A percentile compares a stretch with the other conserved stretches of the same genome.
These are phyloP conservation scores for Drosophila subsilvestris DNA, from an alignment of 2,888 invertebrate species.

Conservation along the genomic window DNA sequence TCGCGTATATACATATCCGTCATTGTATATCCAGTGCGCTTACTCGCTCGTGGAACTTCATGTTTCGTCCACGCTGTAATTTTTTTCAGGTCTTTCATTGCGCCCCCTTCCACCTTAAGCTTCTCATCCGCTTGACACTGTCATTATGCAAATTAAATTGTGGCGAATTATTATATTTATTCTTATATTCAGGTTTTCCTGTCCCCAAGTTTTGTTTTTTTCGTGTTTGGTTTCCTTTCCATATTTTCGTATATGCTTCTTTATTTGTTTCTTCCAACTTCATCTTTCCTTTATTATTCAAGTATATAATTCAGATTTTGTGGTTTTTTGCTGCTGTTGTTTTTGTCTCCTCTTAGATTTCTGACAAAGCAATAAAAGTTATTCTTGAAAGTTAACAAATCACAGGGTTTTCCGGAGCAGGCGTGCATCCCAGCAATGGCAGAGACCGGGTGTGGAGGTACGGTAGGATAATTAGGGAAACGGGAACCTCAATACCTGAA, in stretches of 20 bases:
- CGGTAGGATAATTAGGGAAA: background rate
- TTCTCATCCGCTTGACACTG: slow-evolving; percentile 63
- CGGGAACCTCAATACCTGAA: no score
- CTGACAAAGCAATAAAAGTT: slow-evolving; percentile 70
- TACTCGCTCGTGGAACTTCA: no score
- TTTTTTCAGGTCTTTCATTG: slow-evolving; percentile 22
- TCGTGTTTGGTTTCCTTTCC: slow-evolving; percentile 35
- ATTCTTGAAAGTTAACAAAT: slow-evolving; percentile 73
- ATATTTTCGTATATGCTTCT: slow-evolving; percentile 62
- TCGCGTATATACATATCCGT: no score
- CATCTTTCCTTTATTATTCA: slow-evolving; percentile 20
- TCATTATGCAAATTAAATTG: slow-evolving; percentile 82
- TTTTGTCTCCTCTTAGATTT: slow-evolving; percentile 35
- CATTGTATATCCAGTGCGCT: no score
- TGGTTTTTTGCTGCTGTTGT: slow-evolving; percentile 12
- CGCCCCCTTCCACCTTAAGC: slow-evolving; percentile 2
- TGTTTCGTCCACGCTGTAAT: slow-evolving; percentile 19
- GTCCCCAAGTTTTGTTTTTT: slow-evolving; percentile 20
- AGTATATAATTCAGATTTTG: slow-evolving; percentile 74
- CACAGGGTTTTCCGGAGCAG: slow-evolving; percentile 45
- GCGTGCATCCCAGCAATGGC: slow-evolving; percentile 21
- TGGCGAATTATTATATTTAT: slow-evolving; percentile 69
- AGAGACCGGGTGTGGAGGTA: background rate
- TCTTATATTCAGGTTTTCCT: slow-evolving; percentile 34
- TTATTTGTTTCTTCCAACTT: slow-evolving; percentile 36